Conservation (phyloP, 2,888 invertebrate species). For the Calliphora vomitoria region DNA sequence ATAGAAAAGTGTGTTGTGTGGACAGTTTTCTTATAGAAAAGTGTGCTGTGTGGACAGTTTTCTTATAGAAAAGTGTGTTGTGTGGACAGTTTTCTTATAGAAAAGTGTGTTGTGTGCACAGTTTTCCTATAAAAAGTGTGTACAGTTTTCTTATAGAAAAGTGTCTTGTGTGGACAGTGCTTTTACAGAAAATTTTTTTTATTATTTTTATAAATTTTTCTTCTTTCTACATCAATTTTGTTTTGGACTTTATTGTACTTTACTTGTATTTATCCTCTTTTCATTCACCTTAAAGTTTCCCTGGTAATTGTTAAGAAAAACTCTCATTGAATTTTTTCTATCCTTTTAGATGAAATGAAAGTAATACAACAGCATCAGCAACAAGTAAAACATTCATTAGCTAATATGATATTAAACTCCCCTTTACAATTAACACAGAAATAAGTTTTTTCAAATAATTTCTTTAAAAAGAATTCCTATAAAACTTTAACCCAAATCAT, state of each 20-base stretch:
- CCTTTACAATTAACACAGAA: not conserved
- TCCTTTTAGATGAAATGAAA: not conserved
- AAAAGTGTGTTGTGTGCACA: no score
- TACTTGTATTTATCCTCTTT: not conserved
- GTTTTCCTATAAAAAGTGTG: no score
- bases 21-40: no score
- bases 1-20: no score
- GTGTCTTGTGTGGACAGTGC: no score
- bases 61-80: no score
- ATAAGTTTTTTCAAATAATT: not conserved
- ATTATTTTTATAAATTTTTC: not conserved
- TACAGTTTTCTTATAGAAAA: no score
- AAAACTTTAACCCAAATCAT: constrained; percentile 13
- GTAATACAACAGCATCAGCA: not conserved
- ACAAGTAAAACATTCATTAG: not conserved
- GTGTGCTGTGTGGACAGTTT: no score
- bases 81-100: no score
- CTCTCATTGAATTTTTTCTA: not conserved
- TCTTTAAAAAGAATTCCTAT: not conserved
- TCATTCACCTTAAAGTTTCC: not conserved
- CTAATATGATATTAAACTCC: not conserved
- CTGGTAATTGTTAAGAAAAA: constrained; percentile 8
- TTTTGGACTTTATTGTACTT: not conserved
- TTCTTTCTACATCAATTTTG: not conserved
- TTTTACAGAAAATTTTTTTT: no score